These are phyloP conservation scores for Perizoma flavofasciatum DNA, from an alignment of 2,888 invertebrate genomes.

Conservation along the genomic window DNA sequence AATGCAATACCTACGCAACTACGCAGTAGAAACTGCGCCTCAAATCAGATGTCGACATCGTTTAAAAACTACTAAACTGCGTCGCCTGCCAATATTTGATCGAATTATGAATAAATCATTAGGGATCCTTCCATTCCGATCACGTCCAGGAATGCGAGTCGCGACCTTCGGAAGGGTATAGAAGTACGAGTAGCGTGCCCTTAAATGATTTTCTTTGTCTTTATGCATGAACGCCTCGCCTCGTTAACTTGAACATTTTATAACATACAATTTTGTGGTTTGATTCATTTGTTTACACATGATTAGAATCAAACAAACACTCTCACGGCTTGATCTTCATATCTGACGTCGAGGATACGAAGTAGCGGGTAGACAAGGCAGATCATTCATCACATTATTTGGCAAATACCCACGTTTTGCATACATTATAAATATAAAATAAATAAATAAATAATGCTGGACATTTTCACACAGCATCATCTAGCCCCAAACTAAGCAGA, in stretches of 20 bases:
- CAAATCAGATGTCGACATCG: constrained; percentile 34
- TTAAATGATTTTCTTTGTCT: constrained; percentile 54
- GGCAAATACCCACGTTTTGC: too few species aligned
- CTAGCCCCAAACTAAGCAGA: too few species aligned
- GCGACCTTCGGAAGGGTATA: constrained; percentile 57
- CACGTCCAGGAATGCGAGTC: constrained; percentile 45
- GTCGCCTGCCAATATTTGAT: constrained; percentile 41
- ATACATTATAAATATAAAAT: too few species aligned
- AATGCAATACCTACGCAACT: constrained; percentile 24
- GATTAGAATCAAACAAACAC: neutral
- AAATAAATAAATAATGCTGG: too few species aligned
- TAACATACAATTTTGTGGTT: constrained; percentile 3
- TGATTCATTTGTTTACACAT: constrained; percentile 10
- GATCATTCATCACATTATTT: too few species aligned
- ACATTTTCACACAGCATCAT: too few species aligned
- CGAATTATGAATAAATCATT: constrained; percentile 31
- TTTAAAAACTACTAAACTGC: constrained; percentile 38
- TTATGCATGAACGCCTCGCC: constrained; percentile 41
- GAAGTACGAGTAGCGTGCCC: constrained; percentile 39
- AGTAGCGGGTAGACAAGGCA: too few species aligned
- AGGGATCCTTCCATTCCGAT: constrained; percentile 38
- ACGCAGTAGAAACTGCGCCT: constrained; percentile 33
- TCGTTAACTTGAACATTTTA: constrained; percentile 27
- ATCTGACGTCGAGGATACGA: too few species aligned
- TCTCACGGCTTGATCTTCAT: too few species aligned